Conservation (phyloP, 2,113 vertebrate species). For the Vulpes vulpes region DNA sequence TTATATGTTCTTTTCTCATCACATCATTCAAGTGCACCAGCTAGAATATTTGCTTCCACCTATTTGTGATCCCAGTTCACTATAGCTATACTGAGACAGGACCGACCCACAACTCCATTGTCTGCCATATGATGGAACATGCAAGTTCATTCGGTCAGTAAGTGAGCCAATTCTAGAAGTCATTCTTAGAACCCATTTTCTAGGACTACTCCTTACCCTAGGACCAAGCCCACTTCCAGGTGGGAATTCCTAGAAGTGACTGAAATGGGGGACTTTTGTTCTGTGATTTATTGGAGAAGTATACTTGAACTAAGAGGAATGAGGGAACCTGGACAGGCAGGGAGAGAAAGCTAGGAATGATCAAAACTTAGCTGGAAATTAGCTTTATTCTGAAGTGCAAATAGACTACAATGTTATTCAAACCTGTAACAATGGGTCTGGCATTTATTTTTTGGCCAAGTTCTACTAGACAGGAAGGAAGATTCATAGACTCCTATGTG, state of each 20-base stretch:
- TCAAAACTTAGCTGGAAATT: neutral
- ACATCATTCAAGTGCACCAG: neutral
- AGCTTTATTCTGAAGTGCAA: neutral
- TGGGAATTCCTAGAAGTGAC: neutral
- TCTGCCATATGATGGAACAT: neutral
- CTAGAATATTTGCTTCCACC: neutral
- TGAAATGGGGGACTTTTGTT: neutral
- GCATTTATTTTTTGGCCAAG: neutral
- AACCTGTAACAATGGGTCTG: neutral
- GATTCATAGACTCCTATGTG: rapidly evolving
- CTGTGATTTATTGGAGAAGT: neutral
- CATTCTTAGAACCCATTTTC: neutral
- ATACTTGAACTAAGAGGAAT: neutral
- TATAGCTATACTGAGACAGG: neutral
- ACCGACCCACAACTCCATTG: neutral
- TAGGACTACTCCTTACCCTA: neutral
- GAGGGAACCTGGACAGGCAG: neutral
- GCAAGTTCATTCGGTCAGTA: neutral
- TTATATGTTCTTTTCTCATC: neutral
- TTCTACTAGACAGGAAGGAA: neutral
- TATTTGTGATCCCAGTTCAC: neutral
- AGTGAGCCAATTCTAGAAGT: neutral
- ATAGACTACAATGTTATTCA: neutral
- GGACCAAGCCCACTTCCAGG: neutral
- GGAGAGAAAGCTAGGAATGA: neutral